A percentile compares a stretch with the other conserved stretches of the same genome.
Evolutionary conservation across 1,140 invertebrate species (phyloP).

Genomic region (Thereuonema tuberculata): DNA sequence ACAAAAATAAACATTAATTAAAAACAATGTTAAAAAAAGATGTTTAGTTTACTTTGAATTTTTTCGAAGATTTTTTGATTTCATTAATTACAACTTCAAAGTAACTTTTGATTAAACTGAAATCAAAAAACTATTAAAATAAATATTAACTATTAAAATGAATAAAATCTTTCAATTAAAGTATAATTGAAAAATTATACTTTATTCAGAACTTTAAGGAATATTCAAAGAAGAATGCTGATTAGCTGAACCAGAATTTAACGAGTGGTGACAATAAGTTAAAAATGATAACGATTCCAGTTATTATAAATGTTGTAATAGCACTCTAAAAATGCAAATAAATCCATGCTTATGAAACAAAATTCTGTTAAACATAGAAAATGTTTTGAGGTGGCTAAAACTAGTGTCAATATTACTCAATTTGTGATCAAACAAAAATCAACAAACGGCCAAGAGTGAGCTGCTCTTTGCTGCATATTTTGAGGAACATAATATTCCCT

Average conservation of each 20-base stretch:
- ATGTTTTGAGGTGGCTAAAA: constrained; percentile 1
- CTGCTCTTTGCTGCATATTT: constrained; percentile 10
- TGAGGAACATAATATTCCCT: constrained; percentile 9
- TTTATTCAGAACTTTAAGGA: too few species aligned
- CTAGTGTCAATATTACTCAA: constrained; percentile 1
- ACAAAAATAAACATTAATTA: too few species aligned
- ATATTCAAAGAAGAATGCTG: neutral
- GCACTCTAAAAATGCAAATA: constrained; percentile 6
- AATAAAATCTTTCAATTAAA: too few species aligned
- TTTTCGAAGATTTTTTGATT: too few species aligned
- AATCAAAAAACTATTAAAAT: too few species aligned
- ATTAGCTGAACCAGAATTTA: constrained; percentile 2
- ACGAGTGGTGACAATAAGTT: constrained; percentile 6
- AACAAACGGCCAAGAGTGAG: constrained; percentile 11
- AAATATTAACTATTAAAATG: too few species aligned
- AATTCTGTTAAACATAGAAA: neutral
- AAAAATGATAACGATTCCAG: constrained; percentile 5
- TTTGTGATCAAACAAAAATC: constrained; percentile 5
- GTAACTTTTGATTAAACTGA: too few species aligned
- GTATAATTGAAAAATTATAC: too few species aligned
- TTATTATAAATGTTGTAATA: constrained; percentile 9
- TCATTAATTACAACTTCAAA: too few species aligned
- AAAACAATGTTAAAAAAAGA: too few species aligned
- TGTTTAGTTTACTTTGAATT: too few species aligned
- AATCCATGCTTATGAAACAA: neutral